Conservation (phyloP, 2,888 invertebrate genomes). For the Ophioninae sp. region DNA sequence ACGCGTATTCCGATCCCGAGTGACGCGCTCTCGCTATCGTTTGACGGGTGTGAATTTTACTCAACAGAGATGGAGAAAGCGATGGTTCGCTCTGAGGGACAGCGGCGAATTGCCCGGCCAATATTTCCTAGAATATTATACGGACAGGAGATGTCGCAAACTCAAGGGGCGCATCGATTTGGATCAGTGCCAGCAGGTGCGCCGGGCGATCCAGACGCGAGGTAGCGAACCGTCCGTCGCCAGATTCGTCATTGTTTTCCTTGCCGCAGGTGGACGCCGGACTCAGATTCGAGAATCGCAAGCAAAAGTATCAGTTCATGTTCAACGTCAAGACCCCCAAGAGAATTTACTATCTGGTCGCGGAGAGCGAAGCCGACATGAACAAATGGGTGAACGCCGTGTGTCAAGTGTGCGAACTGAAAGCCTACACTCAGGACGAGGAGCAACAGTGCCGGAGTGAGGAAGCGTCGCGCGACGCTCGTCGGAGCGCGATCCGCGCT, state of each 20-base stretch:
- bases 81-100: slow-evolving; percentile 96
- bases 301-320: slow-evolving; percentile 91
- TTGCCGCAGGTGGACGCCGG: slow-evolving; percentile 90
- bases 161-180: slow-evolving; percentile 95
- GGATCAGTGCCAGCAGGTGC: slow-evolving; percentile 95
- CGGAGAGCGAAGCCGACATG: slow-evolving; percentile 96
- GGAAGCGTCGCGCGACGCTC: not conserved
- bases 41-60: slow-evolving; percentile 67
- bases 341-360: slow-evolving; percentile 95
- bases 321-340: slow-evolving; percentile 95
- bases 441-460: slow-evolving; percentile 79
- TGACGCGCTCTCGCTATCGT: slow-evolving; percentile 8
- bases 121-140: slow-evolving; percentile 96
- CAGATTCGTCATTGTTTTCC: not conserved
- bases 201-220: not conserved
- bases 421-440: slow-evolving; percentile 86
- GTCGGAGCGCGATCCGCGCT: not conserved
- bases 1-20: not conserved
- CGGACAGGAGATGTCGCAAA: slow-evolving; percentile 92
- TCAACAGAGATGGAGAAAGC: slow-evolving; percentile 94
- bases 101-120: slow-evolving; percentile 96
- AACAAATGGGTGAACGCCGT: slow-evolving; percentile 97
- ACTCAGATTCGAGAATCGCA: slow-evolving; percentile 90
- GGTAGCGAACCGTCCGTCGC: not conserved
- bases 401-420: slow-evolving; percentile 94